Base-by-base conservation (phyloP, 1,140 invertebrate genomes). In the Atta cephalotes region DNA sequence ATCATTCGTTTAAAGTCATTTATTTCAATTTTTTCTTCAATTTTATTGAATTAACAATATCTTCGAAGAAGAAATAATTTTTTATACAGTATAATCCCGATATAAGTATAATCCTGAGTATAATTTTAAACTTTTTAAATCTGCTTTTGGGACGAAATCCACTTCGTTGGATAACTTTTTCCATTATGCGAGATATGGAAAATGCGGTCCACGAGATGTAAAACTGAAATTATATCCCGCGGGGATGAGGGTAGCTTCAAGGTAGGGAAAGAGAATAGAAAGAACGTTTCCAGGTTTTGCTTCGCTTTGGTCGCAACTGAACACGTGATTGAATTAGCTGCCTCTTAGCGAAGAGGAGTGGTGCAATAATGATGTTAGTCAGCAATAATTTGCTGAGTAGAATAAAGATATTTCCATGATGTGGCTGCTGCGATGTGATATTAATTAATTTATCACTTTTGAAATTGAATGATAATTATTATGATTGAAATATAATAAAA, bases 291-390 rank as follows among this genome's bases (percentile, higher is more conserved):
- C 18, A 68, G 51, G 25, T 31, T 84, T 84, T 56, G 70, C 56
- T n/a, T 51, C 70, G 25, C 70, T 84, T 62, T 51, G 49, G 70
- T 62, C 35, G 49, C 62, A 31, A 49, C 49, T 56, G 87, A 88
- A 82, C 86, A 62, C 60, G 39, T 81, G 85, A 87, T 87, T 80
- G 56, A 89, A 88, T 89, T 89, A 89, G 60, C 62, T 18, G 68
- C 39, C 70, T 84, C 80, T 84, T 84, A 84, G 56, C 56, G 31
- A 68, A 49, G 39, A 25, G 14, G 45, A 51, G 12, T 63, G 62
- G 53, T 60, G 25, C 62, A 58, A 21, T 76, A 82, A 76, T 81
- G 72, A 82, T 62, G 53, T 88, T 87, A 87, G 35, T 31, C 16
- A 25, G 53, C 78, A 72, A 65, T 76, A 87, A 88, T 76, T 87